phyloP scores from a whole-genome alignment of 2,113 vertebrate species.

The Micromys minutus region DNA sequence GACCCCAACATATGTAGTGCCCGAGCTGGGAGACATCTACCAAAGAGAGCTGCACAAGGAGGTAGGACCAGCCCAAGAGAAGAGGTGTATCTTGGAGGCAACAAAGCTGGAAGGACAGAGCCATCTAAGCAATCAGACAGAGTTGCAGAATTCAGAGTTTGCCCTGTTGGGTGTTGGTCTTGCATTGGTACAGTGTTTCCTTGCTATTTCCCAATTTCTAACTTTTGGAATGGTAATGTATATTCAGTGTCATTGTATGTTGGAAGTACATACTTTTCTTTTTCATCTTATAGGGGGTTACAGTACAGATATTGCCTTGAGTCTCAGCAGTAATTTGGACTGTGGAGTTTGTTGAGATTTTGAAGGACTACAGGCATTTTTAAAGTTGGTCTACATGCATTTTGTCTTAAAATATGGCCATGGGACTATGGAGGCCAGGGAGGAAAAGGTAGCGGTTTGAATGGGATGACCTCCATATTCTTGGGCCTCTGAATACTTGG shows the following conservation, averaged over 20 bases:
- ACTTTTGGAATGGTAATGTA: neutral
- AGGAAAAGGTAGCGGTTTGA: neutral
- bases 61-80: too few relatives aligned
- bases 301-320: neutral
- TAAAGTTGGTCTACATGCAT: neutral
- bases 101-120: neutral
- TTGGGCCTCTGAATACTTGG: neutral
- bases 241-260: neutral
- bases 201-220: neutral
- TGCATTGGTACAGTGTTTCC: neutral
- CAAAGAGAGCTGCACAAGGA: neutral
- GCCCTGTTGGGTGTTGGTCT: neutral
- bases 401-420: neutral
- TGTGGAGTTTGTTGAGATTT: neutral
- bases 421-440: neutral
- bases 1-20: neutral
- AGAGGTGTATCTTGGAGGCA: neutral
- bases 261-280: neutral
- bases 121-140: neutral
- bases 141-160: neutral
- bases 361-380: neutral
- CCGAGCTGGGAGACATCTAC: too few relatives aligned
- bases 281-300: neutral
- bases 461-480: neutral
- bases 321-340: neutral